Base-by-base conservation (phyloP, 2,113 vertebrate genomes). In the Malurus alboscapulatus region DNA sequence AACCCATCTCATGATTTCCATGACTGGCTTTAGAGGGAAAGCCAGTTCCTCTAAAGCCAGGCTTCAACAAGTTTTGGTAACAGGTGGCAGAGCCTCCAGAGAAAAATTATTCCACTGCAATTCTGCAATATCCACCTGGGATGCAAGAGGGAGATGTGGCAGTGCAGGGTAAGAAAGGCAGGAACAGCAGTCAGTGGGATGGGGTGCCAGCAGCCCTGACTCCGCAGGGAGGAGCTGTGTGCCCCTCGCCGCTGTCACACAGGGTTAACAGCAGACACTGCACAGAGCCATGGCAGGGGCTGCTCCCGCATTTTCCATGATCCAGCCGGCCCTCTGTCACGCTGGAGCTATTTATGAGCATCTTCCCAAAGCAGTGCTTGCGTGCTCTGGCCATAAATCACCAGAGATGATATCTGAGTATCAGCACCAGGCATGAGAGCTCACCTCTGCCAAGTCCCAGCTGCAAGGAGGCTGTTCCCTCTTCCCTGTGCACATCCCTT, bases 231-330 rank as follows among this genome's bases (percentile, higher is more conserved):
- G 68, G 27, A 71, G 32, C 36, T n/a, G 6, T 7, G 29, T 30
- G 47, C 9, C 80, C 57, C 7, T 75, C 57, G 40, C 38, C 13
- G 18, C 53, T 90, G 84, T 51, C 80, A 71, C 0, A 76, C 75
- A 76, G 94, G 83, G 84, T 92, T 90, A 94, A 95, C 92, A 22
- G 4, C 42, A 86, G 76, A 87, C 11, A 20, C 21, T 86, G 75
- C 68, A 62, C 67, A 79, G 94, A 58, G 72, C 73, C 3, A 1
- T 48, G 72, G 42, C 19, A 40, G 87, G 85, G 69, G n/a, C 48
- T 88, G 73, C 77, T 91, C 38, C 84, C 17, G 7, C 6, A 65
- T 96, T 96, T 96, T 95, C 94, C 96, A 77, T 96, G 91, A 71
- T 92, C 97, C 88, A 14, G 92, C 26, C 61, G 96, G 94, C 89